Evolutionary conservation across 2,888 invertebrate species (phyloP).

Genomic region (Athalia cordata): DNA sequence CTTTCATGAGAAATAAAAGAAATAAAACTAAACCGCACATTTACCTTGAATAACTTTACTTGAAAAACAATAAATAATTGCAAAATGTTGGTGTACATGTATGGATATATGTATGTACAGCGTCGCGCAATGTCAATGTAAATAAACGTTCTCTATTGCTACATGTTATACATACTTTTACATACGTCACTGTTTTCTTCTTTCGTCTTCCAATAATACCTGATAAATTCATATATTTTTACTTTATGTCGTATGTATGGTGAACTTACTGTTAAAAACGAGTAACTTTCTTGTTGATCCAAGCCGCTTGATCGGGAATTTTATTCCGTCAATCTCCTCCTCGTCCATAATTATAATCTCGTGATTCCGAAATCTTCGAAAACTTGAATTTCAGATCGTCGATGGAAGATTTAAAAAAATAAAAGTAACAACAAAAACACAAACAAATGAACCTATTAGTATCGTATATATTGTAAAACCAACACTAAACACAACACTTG

Average conservation of each 20-base stretch:
- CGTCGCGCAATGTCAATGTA: constrained; percentile 7
- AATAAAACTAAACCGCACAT: too few species aligned
- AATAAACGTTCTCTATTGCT: constrained; percentile 36
- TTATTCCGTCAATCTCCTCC: constrained; percentile 82
- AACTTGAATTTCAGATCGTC: constrained; percentile 12
- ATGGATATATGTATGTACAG: too few species aligned
- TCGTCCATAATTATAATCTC: constrained; percentile 78
- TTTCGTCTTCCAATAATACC: not conserved
- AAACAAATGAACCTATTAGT: not conserved
- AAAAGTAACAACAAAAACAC: not conserved
- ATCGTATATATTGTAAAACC: not conserved
- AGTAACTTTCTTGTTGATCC: constrained; percentile 88
- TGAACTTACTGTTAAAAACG: constrained; percentile 85
- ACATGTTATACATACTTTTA: not conserved
- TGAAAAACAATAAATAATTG: too few species aligned
- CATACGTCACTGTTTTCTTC: too few species aligned
- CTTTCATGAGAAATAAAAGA: too few species aligned
- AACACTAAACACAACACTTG: constrained; percentile 55
- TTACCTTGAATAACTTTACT: too few species aligned
- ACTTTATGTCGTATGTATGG: constrained; percentile 26
- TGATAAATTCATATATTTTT: not conserved
- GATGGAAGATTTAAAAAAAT: not conserved
- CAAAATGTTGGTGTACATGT: too few species aligned
- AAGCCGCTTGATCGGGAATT: constrained; percentile 87
- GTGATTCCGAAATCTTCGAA: constrained; percentile 27